These are phyloP conservation scores for Bugula neritina DNA, from an alignment of 2,888 invertebrate genomes.

Conservation along the genomic window DNA sequence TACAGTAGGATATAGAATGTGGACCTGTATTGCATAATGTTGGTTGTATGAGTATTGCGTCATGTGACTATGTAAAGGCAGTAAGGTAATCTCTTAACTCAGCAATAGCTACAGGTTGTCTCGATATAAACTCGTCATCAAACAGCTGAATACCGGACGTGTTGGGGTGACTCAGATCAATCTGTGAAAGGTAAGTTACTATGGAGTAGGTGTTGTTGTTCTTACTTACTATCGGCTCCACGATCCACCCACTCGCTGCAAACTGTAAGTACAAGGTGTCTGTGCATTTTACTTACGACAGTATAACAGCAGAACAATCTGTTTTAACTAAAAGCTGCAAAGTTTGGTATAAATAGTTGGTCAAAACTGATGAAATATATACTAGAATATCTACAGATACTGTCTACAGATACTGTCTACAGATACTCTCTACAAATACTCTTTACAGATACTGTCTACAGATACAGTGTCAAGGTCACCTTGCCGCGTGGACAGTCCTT, in stretches of 20 bases:
- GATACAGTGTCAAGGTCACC: not conserved
- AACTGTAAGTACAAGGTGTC: not conserved
- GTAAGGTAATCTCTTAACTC: conserved; percentile 12
- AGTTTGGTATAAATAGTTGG: too few relatives aligned
- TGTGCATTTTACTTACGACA: not conserved
- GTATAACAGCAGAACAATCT: too few relatives aligned
- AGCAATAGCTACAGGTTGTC: conserved; percentile 5
- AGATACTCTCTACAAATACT: too few relatives aligned
- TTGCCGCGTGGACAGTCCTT: conserved; percentile 25
- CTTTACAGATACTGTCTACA: too few relatives aligned
- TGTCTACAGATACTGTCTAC: too few relatives aligned
- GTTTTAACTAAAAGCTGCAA: too few relatives aligned
- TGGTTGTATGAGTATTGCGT: too few relatives aligned
- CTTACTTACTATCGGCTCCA: conserved; percentile 23
- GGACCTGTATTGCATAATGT: too few relatives aligned
- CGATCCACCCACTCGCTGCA: conserved; percentile 21
- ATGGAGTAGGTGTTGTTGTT: conserved; percentile 4
- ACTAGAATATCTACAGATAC: too few relatives aligned
- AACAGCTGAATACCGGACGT: conserved; percentile 3
- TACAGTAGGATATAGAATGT: too few relatives aligned
- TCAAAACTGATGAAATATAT: too few relatives aligned
- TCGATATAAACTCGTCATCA: conserved; percentile 8
- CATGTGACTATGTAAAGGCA: too few relatives aligned
- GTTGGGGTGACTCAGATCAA: not conserved
- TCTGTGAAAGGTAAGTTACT: conserved; percentile 24